Conservation (phyloP, 2,797 vertebrate genomes). For the Mormyrus hasselquistii region DNA sequence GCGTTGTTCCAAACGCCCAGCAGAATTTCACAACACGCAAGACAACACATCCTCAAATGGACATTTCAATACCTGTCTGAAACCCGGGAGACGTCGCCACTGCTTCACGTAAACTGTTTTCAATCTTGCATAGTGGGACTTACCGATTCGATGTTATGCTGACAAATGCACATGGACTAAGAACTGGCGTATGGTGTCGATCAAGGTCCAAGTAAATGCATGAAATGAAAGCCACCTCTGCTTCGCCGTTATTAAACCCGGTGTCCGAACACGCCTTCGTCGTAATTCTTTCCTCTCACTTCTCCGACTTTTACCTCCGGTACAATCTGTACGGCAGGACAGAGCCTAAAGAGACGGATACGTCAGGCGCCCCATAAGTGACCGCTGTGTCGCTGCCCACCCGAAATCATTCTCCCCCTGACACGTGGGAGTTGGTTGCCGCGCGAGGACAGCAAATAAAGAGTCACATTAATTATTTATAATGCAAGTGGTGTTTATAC, state of each 20-base stretch:
- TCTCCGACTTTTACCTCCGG: neutral
- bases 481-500: conserved; percentile 33
- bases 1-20: neutral
- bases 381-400: neutral
- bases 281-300: neutral
- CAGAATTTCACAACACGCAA: neutral
- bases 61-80: neutral
- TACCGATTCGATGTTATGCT: neutral
- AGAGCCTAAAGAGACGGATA: neutral
- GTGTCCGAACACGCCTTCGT: neutral
- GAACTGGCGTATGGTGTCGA: neutral
- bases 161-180: neutral
- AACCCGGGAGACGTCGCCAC: neutral
- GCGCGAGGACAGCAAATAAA: neutral
- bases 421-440: neutral
- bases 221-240: neutral
- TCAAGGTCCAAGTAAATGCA: neutral
- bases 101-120: neutral
- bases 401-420: neutral
- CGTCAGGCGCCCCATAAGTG: neutral
- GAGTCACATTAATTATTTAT: conserved; percentile 34
- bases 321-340: neutral
- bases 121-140: neutral
- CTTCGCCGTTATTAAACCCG: neutral
- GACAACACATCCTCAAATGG: neutral